Percentiles rank a stretch among this genome's conserved stretches.
These are phyloP conservation scores for Tetramorium parvispinum DNA, from an alignment of 1,140 invertebrate genomes.

Conservation along the genomic window DNA sequence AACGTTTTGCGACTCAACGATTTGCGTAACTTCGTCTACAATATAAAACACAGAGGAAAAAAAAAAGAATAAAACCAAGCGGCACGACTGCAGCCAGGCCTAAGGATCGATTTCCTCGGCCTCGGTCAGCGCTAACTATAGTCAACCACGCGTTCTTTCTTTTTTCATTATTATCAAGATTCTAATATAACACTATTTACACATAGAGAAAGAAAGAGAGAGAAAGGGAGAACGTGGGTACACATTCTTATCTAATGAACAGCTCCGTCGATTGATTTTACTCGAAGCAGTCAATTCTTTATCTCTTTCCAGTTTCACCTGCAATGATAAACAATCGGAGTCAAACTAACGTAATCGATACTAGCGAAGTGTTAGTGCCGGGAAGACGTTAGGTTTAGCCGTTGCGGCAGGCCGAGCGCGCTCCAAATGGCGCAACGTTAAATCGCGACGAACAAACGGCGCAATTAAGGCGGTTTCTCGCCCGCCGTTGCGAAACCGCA, in stretches of 20 bases:
- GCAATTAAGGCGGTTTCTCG: constrained; percentile 59
- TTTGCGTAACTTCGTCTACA: background rate
- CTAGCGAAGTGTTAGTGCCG: background rate
- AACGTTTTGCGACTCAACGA: background rate
- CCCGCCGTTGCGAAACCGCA: constrained; percentile 55
- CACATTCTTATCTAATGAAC: background rate
- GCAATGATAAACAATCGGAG: background rate
- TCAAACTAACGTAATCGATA: background rate
- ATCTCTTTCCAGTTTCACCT: background rate
- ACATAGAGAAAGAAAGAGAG: background rate
- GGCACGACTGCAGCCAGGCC: background rate
- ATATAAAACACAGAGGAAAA: background rate
- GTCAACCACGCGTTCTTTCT: background rate
- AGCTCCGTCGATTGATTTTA: background rate
- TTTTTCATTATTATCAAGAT: constrained; percentile 42
- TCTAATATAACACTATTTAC: background rate
- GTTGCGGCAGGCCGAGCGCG: constrained; percentile 35
- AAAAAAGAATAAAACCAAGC: constrained; percentile 2
- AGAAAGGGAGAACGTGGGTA: background rate
- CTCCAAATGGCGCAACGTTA: constrained; percentile 58
- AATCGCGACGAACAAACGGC: constrained; percentile 59
- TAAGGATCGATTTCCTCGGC: constrained; percentile 31
- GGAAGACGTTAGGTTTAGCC: background rate
- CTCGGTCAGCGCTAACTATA: constrained; percentile 27
- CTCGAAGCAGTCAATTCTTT: constrained; percentile 7